Base-by-base conservation (phyloP, 2,888 invertebrate species). In the Eudemis profundana region DNA sequence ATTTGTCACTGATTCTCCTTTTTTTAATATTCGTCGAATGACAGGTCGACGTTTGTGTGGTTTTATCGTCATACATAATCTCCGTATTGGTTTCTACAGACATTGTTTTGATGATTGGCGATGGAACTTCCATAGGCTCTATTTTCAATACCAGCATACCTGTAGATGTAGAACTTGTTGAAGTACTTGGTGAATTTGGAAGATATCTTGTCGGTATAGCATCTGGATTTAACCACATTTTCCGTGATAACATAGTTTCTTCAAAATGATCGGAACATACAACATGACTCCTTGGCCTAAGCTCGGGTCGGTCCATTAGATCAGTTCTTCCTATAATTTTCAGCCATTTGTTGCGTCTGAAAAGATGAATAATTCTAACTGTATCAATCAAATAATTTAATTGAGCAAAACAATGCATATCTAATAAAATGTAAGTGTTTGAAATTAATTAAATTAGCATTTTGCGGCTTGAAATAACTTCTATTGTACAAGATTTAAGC, bases 241-340 rank as follows among this genome's bases (percentile, higher is more conserved):
- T 19, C 4, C 4, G n/a, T 12, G 23, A 7, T n/a, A 47, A n/a
- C 47, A 47, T 47, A 14, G 7, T n/a, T n/a, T 17, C 17, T n/a
- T n/a, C 47, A 14, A 47, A 47, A 23, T 47, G 47, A 1, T 23
- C 10, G 4, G 23, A 47, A 23, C 47, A 47, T n/a, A 47, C 47
- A n/a, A 47, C 8, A 23, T 47, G 7, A 0, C 21, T 23, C 14
- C 23, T 21, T 10, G 7, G n/a, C 23, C 23, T 47, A n/a, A 47
- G 47, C 7, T 47, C 47, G 21, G 12, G 3, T 14, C 47, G 47
- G 23, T 23, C 21, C 14, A 47, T n/a, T n/a, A 47, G 47, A 14
- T 47, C 47, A 7, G 47, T 1, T n/a, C 47, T 23, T 7, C 23
- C 47, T 21, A 47, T 47, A 12, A 47, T 47, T 27, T 21, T 23